Base-by-base conservation (phyloP, 2,888 invertebrate genomes). In the Leptinotarsa tumamoca region DNA sequence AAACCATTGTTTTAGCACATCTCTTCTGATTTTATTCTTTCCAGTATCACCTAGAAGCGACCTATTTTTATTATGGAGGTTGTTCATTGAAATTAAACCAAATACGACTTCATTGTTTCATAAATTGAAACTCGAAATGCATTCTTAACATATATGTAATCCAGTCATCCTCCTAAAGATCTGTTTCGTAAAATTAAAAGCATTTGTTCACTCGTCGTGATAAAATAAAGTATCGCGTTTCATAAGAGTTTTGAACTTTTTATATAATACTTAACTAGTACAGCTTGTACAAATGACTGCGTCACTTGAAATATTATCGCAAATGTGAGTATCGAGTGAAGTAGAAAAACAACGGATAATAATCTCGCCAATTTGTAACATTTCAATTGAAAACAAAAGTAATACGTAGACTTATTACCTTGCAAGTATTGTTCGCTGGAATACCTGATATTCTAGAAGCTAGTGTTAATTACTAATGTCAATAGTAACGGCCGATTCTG, bases 241-340 rank as follows among this genome's bases (percentile, higher is more conserved):
- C 58, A 58, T 15, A 23, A 58, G 4, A 58, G 58, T 58, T 10
- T 43, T 58, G 18, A 21, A 21, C 4, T 58, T 21, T 58, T 63
- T 63, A 63, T 63, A n/a, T 18, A 7, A 58, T n/a, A 13, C 63
- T 63, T 13, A 43, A 33, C n/a, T 43, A 63, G 17, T n/a, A n/a
- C n/a, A 17, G 15, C 52, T 27, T 18, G n/a, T 33, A 43, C 13
- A 43, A 33, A 63, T 63, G 63, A 63, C 43, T 63, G 63, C 63
- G n/a, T n/a, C n/a, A 63, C 63, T 63, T 27, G 43, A 58, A 58
- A 58, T 7, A n/a, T 63, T 63, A 63, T 33, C 27, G 63, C 43
- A 18, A 63, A 17, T 33, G 43, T 63, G 63, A 63, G 18, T 63
- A 63, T 33, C 13, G 43, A n/a, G 63, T 63, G 63, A 63, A 33